Percentiles rank a stretch among this genome's conserved stretches.
Evolutionary conservation across 2,797 vertebrate species (phyloP).

Genomic region (Sebastes melanostomus): DNA sequence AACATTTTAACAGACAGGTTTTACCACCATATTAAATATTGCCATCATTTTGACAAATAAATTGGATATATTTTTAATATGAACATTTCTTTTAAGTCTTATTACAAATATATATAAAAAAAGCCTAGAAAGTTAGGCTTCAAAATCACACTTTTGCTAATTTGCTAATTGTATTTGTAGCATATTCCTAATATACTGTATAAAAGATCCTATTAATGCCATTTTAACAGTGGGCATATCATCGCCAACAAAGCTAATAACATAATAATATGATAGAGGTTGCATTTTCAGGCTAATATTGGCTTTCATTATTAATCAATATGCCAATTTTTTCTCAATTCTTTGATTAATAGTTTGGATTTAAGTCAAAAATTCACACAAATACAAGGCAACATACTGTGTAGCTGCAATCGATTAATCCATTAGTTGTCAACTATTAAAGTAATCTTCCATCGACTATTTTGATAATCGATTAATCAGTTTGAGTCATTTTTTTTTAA

Average conservation of each 20-base stretch:
- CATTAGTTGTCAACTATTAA: no score
- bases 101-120: not conserved
- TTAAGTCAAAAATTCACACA: not conserved
- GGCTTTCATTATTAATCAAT: not conserved
- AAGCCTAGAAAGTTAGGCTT: no score
- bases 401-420: no score
- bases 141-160: no score
- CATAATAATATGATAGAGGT: not conserved
- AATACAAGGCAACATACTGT: not conserved
- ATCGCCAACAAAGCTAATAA: not conserved
- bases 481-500: no score
- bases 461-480: no score
- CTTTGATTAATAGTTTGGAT: fast-evolving
- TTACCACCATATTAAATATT: not conserved
- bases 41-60: not conserved
- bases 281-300: not conserved
- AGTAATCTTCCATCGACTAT: no score
- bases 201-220: not conserved
- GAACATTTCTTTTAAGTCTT: not conserved
- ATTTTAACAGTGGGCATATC: not conserved
- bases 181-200: not conserved
- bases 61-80: not conserved
- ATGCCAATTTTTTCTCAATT: not conserved
- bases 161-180: not conserved
- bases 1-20: not conserved